phyloP scores from a whole-genome alignment of 2,113 vertebrate species.

The Mirounga angustirostris region DNA sequence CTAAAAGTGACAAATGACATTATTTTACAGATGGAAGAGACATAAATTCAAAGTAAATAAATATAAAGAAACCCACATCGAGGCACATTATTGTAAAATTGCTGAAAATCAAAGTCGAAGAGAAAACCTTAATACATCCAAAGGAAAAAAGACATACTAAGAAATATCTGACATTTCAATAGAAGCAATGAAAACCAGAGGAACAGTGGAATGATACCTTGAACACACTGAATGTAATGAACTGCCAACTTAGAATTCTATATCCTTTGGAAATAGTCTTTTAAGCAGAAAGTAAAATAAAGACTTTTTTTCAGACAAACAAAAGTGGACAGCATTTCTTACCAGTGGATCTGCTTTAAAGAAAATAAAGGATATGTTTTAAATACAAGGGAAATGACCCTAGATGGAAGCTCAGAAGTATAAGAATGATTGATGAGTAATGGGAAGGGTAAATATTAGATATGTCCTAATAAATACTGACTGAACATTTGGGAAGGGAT shows the following conservation, averaged over 20 bases:
- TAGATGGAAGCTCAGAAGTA: not conserved
- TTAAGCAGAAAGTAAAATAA: not conserved
- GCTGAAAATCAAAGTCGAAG: not conserved
- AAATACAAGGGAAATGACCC: not conserved
- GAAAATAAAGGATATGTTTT: constrained; percentile 1
- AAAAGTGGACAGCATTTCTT: not conserved
- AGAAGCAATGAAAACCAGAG: not conserved
- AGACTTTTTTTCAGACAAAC: not conserved
- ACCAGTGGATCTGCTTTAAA: not conserved
- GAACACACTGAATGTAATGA: not conserved
- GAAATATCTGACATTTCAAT: not conserved
- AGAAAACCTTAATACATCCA: not conserved
- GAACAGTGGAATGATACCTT: not conserved
- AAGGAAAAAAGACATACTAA: not conserved
- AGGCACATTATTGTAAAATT: not conserved
- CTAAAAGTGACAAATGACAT: not conserved
- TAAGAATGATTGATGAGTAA: not conserved
- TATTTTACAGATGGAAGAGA: not conserved
- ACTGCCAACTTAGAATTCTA: not conserved
- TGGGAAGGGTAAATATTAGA: not conserved
- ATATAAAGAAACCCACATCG: not conserved
- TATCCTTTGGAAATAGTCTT: not conserved
- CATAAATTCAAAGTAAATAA: not conserved
- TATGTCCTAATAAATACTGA: not conserved
- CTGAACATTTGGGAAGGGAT: not conserved